Conservation (phyloP, 2,888 invertebrate genomes). For the Chesias legatella region DNA sequence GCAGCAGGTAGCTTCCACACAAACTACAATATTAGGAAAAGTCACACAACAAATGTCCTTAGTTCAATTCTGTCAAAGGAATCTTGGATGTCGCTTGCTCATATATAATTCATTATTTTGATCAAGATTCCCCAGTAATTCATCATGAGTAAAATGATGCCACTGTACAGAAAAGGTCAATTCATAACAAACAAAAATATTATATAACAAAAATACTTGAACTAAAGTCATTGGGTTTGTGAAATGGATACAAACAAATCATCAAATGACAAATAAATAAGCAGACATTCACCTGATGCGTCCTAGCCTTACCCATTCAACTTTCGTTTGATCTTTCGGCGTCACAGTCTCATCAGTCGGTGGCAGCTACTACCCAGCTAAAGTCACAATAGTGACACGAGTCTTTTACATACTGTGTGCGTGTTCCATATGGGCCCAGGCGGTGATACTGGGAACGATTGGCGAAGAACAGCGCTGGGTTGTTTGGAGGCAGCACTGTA, state of each 20-base stretch:
- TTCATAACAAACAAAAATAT: constrained; percentile 30
- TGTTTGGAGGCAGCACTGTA: constrained; percentile 78
- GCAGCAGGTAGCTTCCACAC: constrained; percentile 50
- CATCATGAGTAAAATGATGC: constrained; percentile 32
- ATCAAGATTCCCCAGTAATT: constrained; percentile 29
- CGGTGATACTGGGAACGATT: constrained; percentile 83
- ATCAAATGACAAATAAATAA: constrained; percentile 46
- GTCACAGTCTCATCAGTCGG: constrained; percentile 60
- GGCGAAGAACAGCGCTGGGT: constrained; percentile 80
- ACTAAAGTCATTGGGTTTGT: constrained; percentile 51
- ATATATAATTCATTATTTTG: constrained; percentile 17
- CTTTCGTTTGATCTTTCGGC: constrained; percentile 59
- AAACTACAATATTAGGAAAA: constrained; percentile 49
- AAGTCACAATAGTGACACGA: constrained; percentile 76
- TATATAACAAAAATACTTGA: too few species aligned
- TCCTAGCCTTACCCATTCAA: constrained; percentile 62
- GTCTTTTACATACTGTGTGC: constrained; percentile 80
- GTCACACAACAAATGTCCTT: constrained; percentile 54
- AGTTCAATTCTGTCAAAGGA: constrained; percentile 31
- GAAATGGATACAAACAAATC: constrained; percentile 37
- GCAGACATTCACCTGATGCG: constrained; percentile 65
- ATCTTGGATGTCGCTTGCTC: neutral
- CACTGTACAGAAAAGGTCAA: constrained; percentile 20
- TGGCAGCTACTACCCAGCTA: constrained; percentile 72
- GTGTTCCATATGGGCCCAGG: constrained; percentile 76